These are phyloP conservation scores for Crossocerus cetratus DNA, from an alignment of 2,888 invertebrate genomes.

Conservation along the genomic window DNA sequence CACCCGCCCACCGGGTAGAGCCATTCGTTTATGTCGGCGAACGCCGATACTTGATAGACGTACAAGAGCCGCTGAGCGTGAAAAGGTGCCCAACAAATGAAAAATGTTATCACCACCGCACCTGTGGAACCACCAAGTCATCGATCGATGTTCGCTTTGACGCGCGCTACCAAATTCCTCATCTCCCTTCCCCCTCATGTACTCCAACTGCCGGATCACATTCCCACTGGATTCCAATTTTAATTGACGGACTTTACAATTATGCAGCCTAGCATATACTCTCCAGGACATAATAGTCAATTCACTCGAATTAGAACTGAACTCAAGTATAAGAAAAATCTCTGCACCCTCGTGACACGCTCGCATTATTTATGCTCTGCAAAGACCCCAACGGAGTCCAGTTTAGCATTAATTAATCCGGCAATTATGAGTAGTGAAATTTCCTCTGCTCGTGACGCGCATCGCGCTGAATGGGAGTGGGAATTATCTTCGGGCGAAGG, in stretches of 20 bases:
- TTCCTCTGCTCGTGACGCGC: not conserved
- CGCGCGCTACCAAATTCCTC: not conserved
- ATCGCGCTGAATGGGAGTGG: conserved; percentile 7
- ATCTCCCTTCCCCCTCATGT: not conserved
- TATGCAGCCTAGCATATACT: too few species aligned
- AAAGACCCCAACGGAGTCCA: too few species aligned
- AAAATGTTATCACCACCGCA: conserved; percentile 94
- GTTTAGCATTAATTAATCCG: too few species aligned
- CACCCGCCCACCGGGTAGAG: conserved; percentile 87
- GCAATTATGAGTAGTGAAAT: not conserved
- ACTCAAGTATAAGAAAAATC: too few species aligned
- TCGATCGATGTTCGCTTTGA: not conserved
- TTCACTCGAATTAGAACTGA: too few species aligned
- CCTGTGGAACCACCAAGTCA: conserved; percentile 79
- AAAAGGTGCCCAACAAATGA: conserved; percentile 97
- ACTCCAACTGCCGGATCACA: too few species aligned
- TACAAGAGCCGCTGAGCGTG: conserved; percentile 92
- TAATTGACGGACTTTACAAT: too few species aligned
- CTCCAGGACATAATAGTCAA: too few species aligned
- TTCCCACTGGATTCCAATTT: too few species aligned
- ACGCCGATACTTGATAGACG: conserved; percentile 80
- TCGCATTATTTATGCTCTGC: too few species aligned
- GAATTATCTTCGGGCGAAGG: conserved; percentile 2
- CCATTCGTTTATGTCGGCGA: conserved; percentile 85
- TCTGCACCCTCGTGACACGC: too few species aligned